Percentiles rank a stretch among this genome's conserved stretches.
Conservation (phyloP, 2,888 invertebrate species). For the Cephus rjabovi region DNA sequence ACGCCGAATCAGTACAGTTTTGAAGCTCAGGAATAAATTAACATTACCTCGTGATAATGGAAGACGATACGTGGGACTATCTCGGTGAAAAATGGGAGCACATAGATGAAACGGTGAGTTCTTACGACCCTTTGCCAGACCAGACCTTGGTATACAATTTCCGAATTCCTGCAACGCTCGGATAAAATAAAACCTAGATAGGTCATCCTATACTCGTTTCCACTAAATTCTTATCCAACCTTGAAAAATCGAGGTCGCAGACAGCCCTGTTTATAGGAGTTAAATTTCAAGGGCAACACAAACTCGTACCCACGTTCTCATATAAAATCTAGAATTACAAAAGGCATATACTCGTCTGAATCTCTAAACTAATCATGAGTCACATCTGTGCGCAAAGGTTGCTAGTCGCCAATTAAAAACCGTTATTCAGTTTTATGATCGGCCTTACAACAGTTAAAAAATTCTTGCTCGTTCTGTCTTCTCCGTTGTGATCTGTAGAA, state of each 20-base stretch:
- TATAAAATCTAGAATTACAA: background rate
- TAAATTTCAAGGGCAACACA: background rate
- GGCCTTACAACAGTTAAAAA: background rate
- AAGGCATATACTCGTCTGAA: background rate
- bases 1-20: background rate
- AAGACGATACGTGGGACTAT: constrained; percentile 53
- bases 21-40: background rate
- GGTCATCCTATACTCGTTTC: background rate
- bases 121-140: background rate
- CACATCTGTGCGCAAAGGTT: background rate
- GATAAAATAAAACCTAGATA: background rate
- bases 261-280: background rate
- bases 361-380: background rate
- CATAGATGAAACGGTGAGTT: constrained; percentile 56
- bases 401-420: background rate
- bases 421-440: background rate
- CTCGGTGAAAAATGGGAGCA: constrained; percentile 60
- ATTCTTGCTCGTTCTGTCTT: background rate
- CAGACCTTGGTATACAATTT: background rate
- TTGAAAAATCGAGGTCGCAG: background rate
- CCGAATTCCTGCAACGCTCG: background rate
- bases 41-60: constrained; percentile 38
- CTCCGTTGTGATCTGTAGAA: background rate
- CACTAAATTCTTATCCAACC: background rate
- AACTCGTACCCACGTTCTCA: background rate